phyloP scores from a whole-genome alignment of 2,888 invertebrate species.

The Caenorhabditis virilis region DNA sequence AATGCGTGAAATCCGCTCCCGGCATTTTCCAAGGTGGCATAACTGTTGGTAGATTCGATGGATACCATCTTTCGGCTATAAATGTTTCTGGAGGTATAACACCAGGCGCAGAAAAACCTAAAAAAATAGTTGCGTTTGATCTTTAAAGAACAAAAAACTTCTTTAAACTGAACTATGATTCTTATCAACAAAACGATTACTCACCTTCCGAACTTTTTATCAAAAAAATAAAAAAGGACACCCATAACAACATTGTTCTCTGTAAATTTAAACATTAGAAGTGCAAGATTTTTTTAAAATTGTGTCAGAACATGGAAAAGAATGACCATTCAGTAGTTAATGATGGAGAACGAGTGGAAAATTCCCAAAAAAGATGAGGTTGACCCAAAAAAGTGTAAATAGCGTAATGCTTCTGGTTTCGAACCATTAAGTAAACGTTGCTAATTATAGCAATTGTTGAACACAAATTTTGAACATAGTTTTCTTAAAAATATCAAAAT shows the following conservation, averaged over 20 bases:
- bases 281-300: neutral
- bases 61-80: slow-evolving; percentile 47
- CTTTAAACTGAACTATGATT: too few relatives aligned
- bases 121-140: too few relatives aligned
- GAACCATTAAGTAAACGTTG: too few relatives aligned
- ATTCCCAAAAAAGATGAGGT: neutral
- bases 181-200: too few relatives aligned
- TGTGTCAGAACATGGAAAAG: too few relatives aligned
- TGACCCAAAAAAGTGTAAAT: neutral
- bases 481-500: too few relatives aligned
- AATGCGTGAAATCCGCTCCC: slow-evolving; percentile 36
- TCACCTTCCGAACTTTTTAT: too few relatives aligned
- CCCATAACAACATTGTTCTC: neutral
- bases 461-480: too few relatives aligned
- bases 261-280: too few relatives aligned
- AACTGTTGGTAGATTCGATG: slow-evolving; percentile 46
- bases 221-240: neutral
- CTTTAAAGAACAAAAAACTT: too few relatives aligned
- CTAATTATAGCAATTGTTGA: too few relatives aligned
- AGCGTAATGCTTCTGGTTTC: too few relatives aligned
- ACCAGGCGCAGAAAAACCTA: slow-evolving; percentile 44
- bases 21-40: slow-evolving; percentile 48
- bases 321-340: neutral
- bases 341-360: neutral
- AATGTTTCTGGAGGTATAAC: slow-evolving; percentile 40